These are phyloP conservation scores for Colinus virginianus DNA, from an alignment of 2,113 vertebrate genomes.

Conservation along the genomic window DNA sequence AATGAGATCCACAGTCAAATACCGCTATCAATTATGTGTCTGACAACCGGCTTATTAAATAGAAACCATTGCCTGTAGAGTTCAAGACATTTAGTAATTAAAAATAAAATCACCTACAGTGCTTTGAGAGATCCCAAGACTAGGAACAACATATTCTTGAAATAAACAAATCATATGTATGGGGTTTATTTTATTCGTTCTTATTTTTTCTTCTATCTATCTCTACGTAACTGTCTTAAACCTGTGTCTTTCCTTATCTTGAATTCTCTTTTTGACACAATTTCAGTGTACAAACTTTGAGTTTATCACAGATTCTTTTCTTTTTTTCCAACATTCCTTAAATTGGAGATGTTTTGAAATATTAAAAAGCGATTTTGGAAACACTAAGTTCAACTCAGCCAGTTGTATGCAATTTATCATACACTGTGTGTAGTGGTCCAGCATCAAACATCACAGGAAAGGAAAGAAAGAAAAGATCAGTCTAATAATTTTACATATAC, in stretches of 20 bases:
- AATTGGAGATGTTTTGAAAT: not conserved
- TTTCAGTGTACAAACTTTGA: not conserved
- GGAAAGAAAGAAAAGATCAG: not conserved
- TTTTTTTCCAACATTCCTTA: not conserved
- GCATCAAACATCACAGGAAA: not conserved
- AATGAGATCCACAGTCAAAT: not conserved
- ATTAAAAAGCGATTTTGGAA: not conserved
- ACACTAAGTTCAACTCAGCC: not conserved
- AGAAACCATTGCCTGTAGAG: not conserved
- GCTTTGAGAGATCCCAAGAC: not conserved
- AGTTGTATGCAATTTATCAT: not conserved
- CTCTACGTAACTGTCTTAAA: not conserved
- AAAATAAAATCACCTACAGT: not conserved
- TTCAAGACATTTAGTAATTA: conserved; percentile 4
- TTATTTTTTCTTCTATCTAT: not conserved
- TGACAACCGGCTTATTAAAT: not conserved
- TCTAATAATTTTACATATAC: not conserved
- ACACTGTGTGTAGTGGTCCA: not conserved
- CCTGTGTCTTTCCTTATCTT: not conserved
- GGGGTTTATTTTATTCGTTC: not conserved
- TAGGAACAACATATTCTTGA: not conserved
- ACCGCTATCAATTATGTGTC: not conserved
- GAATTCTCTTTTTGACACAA: not conserved
- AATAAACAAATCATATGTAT: not conserved
- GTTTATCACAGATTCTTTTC: not conserved